Evolutionary conservation across 2,888 invertebrate genomes (phyloP), one percentile per base, ranked within the genome.

Genomic region (Imbricaverruca yamaguchii): DNA sequence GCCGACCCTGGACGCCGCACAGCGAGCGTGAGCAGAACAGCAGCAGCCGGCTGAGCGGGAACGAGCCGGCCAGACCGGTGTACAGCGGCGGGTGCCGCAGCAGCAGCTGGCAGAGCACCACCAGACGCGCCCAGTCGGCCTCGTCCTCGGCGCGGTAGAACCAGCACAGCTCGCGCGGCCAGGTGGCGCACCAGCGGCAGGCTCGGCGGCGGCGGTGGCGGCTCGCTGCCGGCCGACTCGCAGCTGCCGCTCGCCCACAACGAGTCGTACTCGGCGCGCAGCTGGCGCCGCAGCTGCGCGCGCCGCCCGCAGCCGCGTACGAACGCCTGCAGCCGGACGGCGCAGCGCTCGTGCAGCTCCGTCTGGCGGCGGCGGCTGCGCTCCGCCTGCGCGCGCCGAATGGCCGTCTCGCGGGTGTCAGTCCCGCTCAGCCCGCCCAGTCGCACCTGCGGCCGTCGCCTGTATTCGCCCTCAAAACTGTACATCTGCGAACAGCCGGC

Each of bases 381-480:
- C 88, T 96, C 96, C 86, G 91, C 90, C 86, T 95, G 95, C 78
- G 94, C 93, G 86, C 93, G 92, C 82, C 92, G 91, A 83, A 97
- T 89, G 80, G 95, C 88, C 81, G 91, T 90, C 85, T 94, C 93
- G 84, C 91, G 89, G 80, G 90, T 92, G 83, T 92, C 91, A 84
- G 91, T 90, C 82, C 90, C 90, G 86, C 94, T 94, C n/a, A 93
- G 93, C 82, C 97, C 97, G 83, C 95, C 92, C 84, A 97, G 89
- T 88, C 94, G 96, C 88, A 97, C 97, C 86, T 93, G 91, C 13
- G 97, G 97, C 87, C 91, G 92, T 80, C 93, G 91, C 86, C 94
- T 91, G 87, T 93, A 94, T 87, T 96, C 93, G 81, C 97, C 97
- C 87, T 97, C 96, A 87, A 97, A 97, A 86, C 78, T 78, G 57